These are phyloP conservation scores for Cremastinae sp. DNA, from an alignment of 2,888 invertebrate species.

Conservation along the genomic window DNA sequence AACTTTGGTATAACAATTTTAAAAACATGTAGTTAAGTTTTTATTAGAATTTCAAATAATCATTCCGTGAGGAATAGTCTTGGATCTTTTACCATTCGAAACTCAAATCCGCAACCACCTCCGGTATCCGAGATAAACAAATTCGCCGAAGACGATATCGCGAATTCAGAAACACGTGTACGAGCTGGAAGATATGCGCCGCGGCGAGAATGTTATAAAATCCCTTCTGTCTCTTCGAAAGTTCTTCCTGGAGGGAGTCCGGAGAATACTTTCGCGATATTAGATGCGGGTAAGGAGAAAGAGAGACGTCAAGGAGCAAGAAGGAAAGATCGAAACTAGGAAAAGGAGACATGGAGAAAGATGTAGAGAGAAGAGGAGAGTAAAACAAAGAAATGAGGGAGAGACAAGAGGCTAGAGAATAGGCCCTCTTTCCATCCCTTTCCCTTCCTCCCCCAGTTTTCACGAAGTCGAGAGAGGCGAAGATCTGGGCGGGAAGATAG, in stretches of 20 bases:
- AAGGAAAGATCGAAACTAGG: conserved; percentile 52
- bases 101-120: not conserved
- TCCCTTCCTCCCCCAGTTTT: conserved; percentile 28
- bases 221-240: not conserved
- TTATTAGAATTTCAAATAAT: too few species aligned
- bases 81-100: not conserved
- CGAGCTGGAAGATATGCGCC: not conserved
- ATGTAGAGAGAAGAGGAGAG: conserved; percentile 54
- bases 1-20: too few species aligned
- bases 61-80: not conserved
- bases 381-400: conserved; percentile 25
- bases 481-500: conserved; percentile 78
- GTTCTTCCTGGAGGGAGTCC: conserved; percentile 24
- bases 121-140: conserved; percentile 26
- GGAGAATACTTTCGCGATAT: conserved; percentile 37
- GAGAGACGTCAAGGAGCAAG: conserved; percentile 53
- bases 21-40: too few species aligned
- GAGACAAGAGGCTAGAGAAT: conserved; percentile 48
- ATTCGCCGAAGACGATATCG: conserved; percentile 45
- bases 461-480: conserved; percentile 61
- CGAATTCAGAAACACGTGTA: conserved; percentile 42
- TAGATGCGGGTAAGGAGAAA: conserved; percentile 53
- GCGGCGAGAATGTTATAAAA: conserved; percentile 9
- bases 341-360: conserved; percentile 48
- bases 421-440: conserved; percentile 45